These are phyloP conservation scores for Stegophylla sp. DNA, from an alignment of 2,888 invertebrate genomes.

Conservation along the genomic window DNA sequence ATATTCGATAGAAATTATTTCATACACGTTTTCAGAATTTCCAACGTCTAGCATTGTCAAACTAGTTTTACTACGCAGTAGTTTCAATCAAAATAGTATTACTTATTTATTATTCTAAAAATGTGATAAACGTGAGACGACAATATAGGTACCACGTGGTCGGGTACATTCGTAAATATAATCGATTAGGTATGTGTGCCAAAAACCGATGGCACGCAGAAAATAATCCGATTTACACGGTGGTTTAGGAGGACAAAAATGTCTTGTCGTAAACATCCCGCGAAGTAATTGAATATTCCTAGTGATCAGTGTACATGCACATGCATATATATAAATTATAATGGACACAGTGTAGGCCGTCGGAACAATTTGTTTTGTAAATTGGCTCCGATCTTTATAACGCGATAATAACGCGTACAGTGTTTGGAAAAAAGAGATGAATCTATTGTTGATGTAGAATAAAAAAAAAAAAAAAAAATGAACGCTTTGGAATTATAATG, in stretches of 20 bases:
- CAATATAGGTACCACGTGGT: neutral
- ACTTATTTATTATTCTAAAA: neutral
- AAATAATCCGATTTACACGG: slow-evolving; percentile 33
- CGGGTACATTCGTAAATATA: neutral
- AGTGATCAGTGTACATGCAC: slow-evolving; percentile 36
- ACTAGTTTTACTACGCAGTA: neutral
- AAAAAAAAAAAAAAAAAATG: slow-evolving; percentile 54
- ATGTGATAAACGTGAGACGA: neutral
- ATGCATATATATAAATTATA: slow-evolving; percentile 32
- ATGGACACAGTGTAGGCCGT: slow-evolving; percentile 27
- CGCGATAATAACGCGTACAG: slow-evolving; percentile 58
- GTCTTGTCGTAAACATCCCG: slow-evolving; percentile 21
- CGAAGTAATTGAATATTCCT: slow-evolving; percentile 44
- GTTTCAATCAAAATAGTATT: neutral
- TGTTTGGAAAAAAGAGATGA: slow-evolving; percentile 55
- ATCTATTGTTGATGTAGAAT: slow-evolving; percentile 54
- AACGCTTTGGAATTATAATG: slow-evolving; percentile 56
- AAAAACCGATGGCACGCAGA: neutral
- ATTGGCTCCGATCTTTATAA: slow-evolving; percentile 59
- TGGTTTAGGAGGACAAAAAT: slow-evolving; percentile 28
- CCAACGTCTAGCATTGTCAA: neutral
- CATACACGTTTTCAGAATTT: neutral
- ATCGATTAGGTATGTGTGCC: neutral
- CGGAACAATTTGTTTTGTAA: slow-evolving; percentile 57
- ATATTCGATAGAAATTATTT: neutral